These are phyloP conservation scores for Chamaea fasciata DNA, from an alignment of 2,113 vertebrate species.

Conservation along the genomic window DNA sequence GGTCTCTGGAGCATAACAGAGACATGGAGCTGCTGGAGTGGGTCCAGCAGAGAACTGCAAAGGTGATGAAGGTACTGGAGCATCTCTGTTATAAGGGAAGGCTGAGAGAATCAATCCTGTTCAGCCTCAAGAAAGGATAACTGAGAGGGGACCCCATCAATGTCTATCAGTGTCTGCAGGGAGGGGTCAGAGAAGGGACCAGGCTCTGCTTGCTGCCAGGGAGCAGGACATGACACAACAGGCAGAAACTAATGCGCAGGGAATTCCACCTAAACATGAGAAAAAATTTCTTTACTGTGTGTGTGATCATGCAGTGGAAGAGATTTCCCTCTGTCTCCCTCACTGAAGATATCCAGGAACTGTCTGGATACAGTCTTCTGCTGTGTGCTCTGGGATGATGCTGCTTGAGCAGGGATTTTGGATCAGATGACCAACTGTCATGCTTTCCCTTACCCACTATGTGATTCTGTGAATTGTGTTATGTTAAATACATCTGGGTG, in stretches of 20 bases:
- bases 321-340: neutral
- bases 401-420: neutral
- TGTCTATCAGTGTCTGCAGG: neutral
- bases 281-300: neutral
- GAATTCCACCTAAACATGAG: neutral
- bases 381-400: no score
- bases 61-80: neutral
- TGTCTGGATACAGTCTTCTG: no score
- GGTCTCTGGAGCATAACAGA: neutral
- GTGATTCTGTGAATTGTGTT: neutral
- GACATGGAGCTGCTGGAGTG: neutral
- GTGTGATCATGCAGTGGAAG: neutral
- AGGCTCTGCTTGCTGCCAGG: fast-evolving
- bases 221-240: neutral
- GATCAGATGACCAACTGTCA: neutral
- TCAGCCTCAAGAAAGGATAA: fast-evolving
- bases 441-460: neutral
- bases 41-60: neutral
- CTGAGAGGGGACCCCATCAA: neutral
- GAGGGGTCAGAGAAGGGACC: fast-evolving
- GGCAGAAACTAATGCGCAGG: neutral
- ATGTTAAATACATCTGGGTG: neutral
- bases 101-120: neutral
- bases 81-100: neutral
- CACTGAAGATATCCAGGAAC: neutral